Percentiles rank a stretch among this genome's conserved stretches.
These are phyloP conservation scores for Crocuta crocuta DNA, from an alignment of 2,113 vertebrate genomes.

Conservation along the genomic window DNA sequence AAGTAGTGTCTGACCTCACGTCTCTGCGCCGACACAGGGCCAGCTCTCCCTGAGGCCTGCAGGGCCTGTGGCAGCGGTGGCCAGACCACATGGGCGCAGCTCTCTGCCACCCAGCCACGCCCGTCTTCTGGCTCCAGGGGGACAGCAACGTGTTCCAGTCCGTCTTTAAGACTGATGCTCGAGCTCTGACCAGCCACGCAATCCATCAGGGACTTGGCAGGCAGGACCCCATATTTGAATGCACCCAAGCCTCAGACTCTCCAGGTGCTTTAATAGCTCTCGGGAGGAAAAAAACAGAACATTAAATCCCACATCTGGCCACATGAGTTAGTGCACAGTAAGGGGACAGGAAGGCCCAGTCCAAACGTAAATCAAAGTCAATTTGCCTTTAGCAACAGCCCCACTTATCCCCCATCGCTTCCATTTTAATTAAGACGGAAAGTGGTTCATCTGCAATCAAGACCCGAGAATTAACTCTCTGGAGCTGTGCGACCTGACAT, in stretches of 20 bases:
- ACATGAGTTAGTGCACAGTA: too few relatives aligned
- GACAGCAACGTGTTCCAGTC: too few relatives aligned
- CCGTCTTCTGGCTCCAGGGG: too few relatives aligned
- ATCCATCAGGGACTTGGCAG: too few relatives aligned
- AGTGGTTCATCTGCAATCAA: background rate
- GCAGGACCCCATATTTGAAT: background rate
- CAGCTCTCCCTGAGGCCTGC: background rate
- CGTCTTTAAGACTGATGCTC: background rate
- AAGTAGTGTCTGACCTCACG: background rate
- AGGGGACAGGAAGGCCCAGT: background rate
- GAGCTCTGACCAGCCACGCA: background rate
- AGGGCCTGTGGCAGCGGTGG: background rate
- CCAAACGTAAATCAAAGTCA: background rate
- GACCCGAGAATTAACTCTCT: background rate
- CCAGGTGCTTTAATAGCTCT: background rate
- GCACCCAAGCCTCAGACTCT: background rate
- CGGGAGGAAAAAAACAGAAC: background rate
- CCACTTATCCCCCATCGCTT: background rate
- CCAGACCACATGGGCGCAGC: rapidly evolving
- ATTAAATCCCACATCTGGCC: background rate
- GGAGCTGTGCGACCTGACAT: background rate
- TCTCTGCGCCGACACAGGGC: background rate
- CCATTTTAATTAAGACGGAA: background rate
- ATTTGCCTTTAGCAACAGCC: background rate
- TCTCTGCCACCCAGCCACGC: rapidly evolving